Evolutionary conservation across 2,888 invertebrate genomes (phyloP).

Genomic region (Automeris io): DNA sequence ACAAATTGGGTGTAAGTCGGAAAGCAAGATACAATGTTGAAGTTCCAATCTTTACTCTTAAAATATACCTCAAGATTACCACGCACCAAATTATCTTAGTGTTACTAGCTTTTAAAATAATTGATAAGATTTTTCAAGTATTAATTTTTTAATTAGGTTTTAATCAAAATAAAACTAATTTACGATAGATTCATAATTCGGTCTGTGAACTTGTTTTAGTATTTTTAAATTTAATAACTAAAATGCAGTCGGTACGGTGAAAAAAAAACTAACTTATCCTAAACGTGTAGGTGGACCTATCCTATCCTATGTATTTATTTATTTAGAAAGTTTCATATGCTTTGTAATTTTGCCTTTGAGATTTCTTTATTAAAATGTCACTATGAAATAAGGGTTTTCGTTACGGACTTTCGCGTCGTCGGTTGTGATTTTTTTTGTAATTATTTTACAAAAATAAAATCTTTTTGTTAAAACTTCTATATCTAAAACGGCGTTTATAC

Average conservation of each 20-base stretch:
- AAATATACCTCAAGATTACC: conserved; percentile 74
- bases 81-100: conserved; percentile 69
- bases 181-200: conserved; percentile 13
- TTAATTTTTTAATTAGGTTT: conserved; percentile 44
- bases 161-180: conserved; percentile 27
- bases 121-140: conserved; percentile 45
- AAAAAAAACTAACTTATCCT: conserved; percentile 40
- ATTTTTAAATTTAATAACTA: neutral
- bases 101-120: conserved; percentile 43
- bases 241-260: neutral
- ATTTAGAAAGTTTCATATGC: conserved; percentile 59
- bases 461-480: conserved; percentile 63
- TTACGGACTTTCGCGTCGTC: conserved; percentile 28
- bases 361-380: conserved; percentile 28
- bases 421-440: conserved; percentile 47
- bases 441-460: conserved; percentile 36
- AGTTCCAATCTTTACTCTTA: conserved; percentile 3
- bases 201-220: neutral
- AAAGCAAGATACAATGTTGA: neutral
- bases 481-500: conserved; percentile 67
- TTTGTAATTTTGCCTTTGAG: conserved; percentile 65
- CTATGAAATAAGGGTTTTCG: conserved; percentile 28
- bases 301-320: conserved; percentile 64
- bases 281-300: conserved; percentile 34
- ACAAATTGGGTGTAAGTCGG: no score